These are phyloP conservation scores for Philotrypesis tridentata DNA, from an alignment of 1,140 invertebrate species.

Conservation along the genomic window DNA sequence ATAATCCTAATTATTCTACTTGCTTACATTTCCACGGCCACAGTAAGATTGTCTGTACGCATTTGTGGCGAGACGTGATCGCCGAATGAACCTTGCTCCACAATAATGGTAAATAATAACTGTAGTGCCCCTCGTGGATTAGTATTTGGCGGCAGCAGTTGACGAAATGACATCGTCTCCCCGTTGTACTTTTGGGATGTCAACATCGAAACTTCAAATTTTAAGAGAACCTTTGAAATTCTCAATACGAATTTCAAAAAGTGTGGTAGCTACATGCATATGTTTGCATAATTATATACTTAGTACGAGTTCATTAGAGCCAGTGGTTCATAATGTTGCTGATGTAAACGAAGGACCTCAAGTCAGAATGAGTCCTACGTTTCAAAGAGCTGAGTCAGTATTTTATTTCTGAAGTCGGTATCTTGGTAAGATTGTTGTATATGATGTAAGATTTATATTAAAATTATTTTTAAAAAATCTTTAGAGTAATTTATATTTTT, in stretches of 20 bases:
- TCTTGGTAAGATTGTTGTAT: background rate
- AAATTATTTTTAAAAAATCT: background rate
- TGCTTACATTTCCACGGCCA: no score
- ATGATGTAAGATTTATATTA: background rate
- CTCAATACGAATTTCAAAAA: constrained; percentile 57
- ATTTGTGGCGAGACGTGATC: no score
- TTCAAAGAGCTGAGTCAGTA: background rate
- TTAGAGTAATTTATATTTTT: no score
- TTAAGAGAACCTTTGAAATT: constrained; percentile 63
- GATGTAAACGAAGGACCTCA: background rate
- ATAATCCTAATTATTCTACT: no score
- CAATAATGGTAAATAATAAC: no score
- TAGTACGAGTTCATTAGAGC: background rate
- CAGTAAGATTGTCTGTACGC: no score
- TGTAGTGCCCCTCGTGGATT: no score
- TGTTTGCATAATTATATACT: constrained; percentile 59
- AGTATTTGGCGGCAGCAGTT: no score
- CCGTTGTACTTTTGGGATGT: constrained; percentile 62
- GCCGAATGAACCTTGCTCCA: no score
- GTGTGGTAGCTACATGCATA: constrained; percentile 54
- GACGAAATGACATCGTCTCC: no score
- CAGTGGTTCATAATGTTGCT: background rate
- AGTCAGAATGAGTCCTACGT: background rate
- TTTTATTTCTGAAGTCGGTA: background rate
- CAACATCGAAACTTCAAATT: constrained; percentile 64